Evolutionary conservation across 53 echinoderm and acorn worm genomes (phyloP), one percentile per base, ranked within the genome.

Genomic region (Mesocentrotus franciscanus): DNA sequence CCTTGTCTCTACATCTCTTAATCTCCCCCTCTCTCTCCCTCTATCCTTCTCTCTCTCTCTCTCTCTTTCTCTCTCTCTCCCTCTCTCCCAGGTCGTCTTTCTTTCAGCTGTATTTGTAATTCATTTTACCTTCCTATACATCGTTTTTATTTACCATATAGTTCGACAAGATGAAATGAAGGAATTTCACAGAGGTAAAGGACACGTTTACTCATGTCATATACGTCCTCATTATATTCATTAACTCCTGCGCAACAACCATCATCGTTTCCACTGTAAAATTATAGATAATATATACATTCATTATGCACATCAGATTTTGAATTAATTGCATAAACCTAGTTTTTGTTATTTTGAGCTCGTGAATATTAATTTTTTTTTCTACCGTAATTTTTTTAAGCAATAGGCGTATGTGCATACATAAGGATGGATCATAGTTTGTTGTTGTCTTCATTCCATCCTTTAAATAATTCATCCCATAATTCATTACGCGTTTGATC

Each of bases 101-200:
- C 72, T 72, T 8, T 30, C 72, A 10, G 49, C 20, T 83, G 66
- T 22, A 66, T 66, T 22, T 66, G 22, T 75, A 75, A 20, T 30
- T 39, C 36, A 20, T 36, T 79, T 16, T 16, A 36, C 3, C 18
- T 60, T 30, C 34, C 62, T 18, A 94, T 14, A 78, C 93, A 2
- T 30, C 60, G 58, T 78, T 93, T 36, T 93, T 93, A 60, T 29
- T 30, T 72, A n/a, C 39, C 39, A 16, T 58, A 0, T 85, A 85
- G 87, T 85, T 57, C 87, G 87, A 14, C n/a, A 26, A 56, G 87
- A 85, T 15, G 27, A 85, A 56, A 57, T 85, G 58, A 85, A 9
- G 57, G 58, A 85, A 85, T 85, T 85, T 34, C 87, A 85, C 57
- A 85, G 87, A 85, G 87, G 87, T 85, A 57, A 49, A 24, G n/a